Evolutionary conservation across 2,113 vertebrate genomes (phyloP).

Genomic region (Buteo buteo): DNA sequence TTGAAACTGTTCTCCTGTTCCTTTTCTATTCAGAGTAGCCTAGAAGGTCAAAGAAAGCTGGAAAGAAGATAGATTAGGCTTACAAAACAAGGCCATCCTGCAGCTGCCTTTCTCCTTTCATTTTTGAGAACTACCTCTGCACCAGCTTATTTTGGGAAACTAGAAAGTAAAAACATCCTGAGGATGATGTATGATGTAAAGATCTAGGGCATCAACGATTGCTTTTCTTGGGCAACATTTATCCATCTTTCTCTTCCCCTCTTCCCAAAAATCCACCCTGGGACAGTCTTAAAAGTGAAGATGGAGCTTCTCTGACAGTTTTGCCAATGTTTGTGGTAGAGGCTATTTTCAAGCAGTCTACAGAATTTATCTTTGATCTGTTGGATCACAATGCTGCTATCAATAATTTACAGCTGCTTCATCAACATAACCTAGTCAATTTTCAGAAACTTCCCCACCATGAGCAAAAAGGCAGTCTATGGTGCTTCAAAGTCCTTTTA

Average conservation of each 20-base stretch:
- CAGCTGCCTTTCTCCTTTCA: neutral
- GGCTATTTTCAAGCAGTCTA: neutral
- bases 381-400: neutral
- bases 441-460: neutral
- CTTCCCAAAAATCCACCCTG: neutral
- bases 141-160: constrained; percentile 38
- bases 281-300: neutral
- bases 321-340: neutral
- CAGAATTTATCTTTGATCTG: constrained; percentile 19
- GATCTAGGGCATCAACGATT: neutral
- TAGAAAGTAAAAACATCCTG: constrained; percentile 17
- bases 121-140: neutral
- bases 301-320: neutral
- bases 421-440: neutral
- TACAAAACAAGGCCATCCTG: neutral
- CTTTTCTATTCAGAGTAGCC: neutral
- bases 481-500: neutral
- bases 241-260: neutral
- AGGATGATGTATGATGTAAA: neutral
- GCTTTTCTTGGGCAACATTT: neutral
- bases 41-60: neutral
- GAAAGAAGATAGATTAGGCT: neutral
- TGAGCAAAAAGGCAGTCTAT: neutral
- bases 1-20: neutral
- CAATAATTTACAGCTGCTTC: constrained; percentile 25